Conservation (phyloP, 1,140 invertebrate species). For the Caenorhabditis inopinata region DNA sequence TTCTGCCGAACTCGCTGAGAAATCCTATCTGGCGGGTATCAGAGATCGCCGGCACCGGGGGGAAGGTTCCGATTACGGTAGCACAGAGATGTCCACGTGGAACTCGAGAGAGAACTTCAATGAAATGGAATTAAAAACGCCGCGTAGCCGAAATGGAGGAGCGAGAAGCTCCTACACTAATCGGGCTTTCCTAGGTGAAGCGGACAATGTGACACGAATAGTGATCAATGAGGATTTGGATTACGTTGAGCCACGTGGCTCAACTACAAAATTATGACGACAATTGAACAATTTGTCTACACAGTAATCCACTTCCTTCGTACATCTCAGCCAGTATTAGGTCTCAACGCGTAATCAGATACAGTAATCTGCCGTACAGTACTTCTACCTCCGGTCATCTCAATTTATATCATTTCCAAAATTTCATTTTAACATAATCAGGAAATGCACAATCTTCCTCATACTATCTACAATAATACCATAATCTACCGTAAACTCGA, state of each 20-base stretch:
- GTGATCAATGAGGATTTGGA: background rate
- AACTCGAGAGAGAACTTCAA: background rate
- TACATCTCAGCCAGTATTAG: no score
- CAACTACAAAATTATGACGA: background rate
- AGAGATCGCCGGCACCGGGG: background rate
- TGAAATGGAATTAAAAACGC: background rate
- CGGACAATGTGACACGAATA: slow-evolving; percentile 13
- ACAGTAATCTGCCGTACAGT: no score
- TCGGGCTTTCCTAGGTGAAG: background rate
- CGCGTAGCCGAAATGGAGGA: background rate
- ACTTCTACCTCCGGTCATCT: no score
- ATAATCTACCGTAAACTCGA: no score
- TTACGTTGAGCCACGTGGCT: background rate
- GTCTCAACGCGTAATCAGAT: no score
- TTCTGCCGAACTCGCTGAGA: no score
- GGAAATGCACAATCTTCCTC: no score
- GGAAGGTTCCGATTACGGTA: background rate
- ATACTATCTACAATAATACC: no score
- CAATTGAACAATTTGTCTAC: no score
- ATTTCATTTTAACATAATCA: no score
- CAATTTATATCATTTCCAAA: no score
- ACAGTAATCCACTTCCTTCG: background rate
- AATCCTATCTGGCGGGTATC: background rate
- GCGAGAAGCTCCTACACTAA: background rate
- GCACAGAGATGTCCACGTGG: slow-evolving; percentile 8